Base-by-base conservation (phyloP, 2,888 invertebrate genomes). In the Euproctis similis region DNA sequence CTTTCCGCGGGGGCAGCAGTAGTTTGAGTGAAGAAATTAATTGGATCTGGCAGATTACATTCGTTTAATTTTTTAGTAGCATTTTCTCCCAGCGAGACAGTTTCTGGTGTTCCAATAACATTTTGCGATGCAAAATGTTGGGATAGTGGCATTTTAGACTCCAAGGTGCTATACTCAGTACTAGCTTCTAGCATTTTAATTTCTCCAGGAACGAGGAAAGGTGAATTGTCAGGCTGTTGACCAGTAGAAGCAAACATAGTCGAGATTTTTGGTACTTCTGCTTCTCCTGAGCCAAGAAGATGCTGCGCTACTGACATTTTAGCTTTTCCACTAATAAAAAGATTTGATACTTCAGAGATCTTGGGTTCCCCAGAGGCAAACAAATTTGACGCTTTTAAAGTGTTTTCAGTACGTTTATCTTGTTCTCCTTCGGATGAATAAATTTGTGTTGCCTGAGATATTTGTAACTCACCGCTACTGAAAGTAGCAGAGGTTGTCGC, bases 1-100 rank as follows among this genome's bases (percentile, higher is more conserved):
- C 46, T 54, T 24, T 60, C 60, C 1, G 58, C 55, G 1, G 57
- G 43, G 1, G 36, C 41, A 7, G 44, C 41, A 2, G 43, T 23
- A 10, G 40, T 33, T 5, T 48, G 38, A 1, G 59, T 34, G 33
- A 78, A 78, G 50, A 80, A 75, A 27, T 67, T 75, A 0, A 60
- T 54, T 1, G 74, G 71, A 39, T 78, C 76, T 1, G 64, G 50
- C 12, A 74, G 39, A 31, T 48, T 38, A 2, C 34, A 9, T 19
- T 29, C 33, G 3, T 16, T 33, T 9, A 38, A 12, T 27, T 34
- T 31, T 14, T 24, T 24, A 6, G 4, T 6, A 14, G 4, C 6
- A 14, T 4, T 4, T 14, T 4, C 19, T 3, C 5, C n/a, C 4
- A 19, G 19, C 7, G 6, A 7, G 8, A 11, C 12, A 4, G 8